Conservation (phyloP, 2,113 vertebrate species). For the Epinephelus lanceolatus region DNA sequence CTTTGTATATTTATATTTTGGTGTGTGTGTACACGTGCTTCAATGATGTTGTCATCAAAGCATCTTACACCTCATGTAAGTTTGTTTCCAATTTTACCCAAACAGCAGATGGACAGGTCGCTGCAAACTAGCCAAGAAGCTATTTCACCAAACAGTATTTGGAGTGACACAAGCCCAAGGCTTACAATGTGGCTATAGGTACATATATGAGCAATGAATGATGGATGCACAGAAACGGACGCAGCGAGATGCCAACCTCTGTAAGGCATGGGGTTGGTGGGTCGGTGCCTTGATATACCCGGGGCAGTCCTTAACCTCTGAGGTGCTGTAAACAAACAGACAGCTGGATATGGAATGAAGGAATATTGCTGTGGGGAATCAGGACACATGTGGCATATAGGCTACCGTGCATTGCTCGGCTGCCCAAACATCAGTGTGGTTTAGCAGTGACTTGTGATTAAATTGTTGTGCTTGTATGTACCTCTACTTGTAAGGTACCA, state of each 20-base stretch:
- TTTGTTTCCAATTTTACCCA: conserved; percentile 40
- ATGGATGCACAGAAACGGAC: conserved; percentile 50
- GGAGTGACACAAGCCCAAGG: conserved; percentile 74
- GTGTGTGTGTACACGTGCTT: neutral
- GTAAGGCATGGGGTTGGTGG: conserved; percentile 50
- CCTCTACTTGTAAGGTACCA: conserved; percentile 10
- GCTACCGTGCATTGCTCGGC: conserved; percentile 24
- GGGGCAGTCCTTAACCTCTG: conserved; percentile 73
- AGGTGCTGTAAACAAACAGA: conserved; percentile 69
- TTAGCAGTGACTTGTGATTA: conserved; percentile 39
- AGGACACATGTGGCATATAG: conserved; percentile 58
- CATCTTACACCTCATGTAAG: neutral
- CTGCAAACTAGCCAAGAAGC: conserved; percentile 46
- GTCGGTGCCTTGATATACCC: conserved; percentile 55
- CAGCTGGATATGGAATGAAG: conserved; percentile 47
- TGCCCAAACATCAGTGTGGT: conserved; percentile 16
- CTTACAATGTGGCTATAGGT: conserved; percentile 57
- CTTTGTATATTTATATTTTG: neutral
- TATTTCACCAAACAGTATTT: conserved; percentile 54
- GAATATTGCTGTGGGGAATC: conserved; percentile 48
- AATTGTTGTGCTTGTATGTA: conserved; percentile 25
- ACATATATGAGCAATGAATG: conserved; percentile 37
- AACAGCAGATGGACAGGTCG: conserved; percentile 17
- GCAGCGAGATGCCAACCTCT: conserved; percentile 61
- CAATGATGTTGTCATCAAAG: conserved; percentile 20